A percentile compares a stretch with the other conserved stretches of the same genome.
Conservation (phyloP, 2,113 vertebrate genomes). For the Colistium nudipinnis region DNA sequence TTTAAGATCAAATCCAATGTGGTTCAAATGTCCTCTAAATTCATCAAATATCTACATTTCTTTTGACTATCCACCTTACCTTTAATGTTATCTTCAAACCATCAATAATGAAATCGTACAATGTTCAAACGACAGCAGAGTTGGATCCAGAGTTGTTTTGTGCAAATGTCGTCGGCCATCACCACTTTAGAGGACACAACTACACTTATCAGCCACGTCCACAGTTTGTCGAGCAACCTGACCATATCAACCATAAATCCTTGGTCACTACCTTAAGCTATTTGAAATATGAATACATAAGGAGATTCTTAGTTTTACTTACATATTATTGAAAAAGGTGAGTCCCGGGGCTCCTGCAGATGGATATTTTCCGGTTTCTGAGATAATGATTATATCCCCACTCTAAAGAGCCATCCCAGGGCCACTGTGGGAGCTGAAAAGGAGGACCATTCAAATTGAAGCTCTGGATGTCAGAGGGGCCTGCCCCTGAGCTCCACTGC, state of each 20-base stretch:
- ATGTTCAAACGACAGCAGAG: not conserved
- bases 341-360: conserved; percentile 46
- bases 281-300: not conserved
- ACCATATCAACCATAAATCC: too few species aligned
- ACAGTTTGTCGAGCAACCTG: not conserved
- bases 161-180: not conserved
- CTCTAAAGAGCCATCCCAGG: conserved; percentile 76
- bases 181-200: not conserved
- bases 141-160: not conserved
- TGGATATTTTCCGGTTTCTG: conserved; percentile 58
- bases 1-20: not conserved
- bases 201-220: not conserved
- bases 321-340: conserved; percentile 75
- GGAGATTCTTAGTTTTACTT: conserved; percentile 48
- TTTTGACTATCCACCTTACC: too few species aligned
- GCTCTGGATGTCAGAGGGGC: conserved; percentile 48
- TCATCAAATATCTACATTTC: too few species aligned
- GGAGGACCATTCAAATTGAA: conserved; percentile 65
- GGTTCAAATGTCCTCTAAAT: not conserved
- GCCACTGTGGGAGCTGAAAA: conserved; percentile 68
- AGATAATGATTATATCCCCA: conserved; percentile 66
- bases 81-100: too few species aligned
- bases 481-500: conserved; percentile 79
- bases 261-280: not conserved
- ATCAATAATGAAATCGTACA: too few species aligned